Evolutionary conservation across 2,797 vertebrate genomes (phyloP), one percentile per base, ranked within the genome.

Genomic region (Gambelia wislizenii): DNA sequence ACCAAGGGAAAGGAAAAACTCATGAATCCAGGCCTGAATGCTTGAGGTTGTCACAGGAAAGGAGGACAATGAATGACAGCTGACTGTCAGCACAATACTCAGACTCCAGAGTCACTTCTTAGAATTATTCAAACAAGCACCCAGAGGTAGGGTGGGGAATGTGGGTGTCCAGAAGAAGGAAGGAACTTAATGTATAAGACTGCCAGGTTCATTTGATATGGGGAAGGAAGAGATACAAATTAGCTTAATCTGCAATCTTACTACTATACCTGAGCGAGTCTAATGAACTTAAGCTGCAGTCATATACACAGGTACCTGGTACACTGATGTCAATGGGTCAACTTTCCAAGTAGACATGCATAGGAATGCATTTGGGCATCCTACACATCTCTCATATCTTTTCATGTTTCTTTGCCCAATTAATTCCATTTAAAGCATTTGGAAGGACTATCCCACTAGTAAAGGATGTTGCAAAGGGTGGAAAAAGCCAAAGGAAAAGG

Each of bases 1-100:
- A 97, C 96, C 95, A 96, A 97, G 96, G 92, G 92, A 96, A 96
- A 96, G 94, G 94, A 88, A 91, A 92, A 93, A 92, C 95, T 96
- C 96, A 96, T 95, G 96, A 97, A 97, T 96, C 96, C 95, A 94
- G 95, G 93, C 93, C 94, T 97, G 96, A 98, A 97, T 97, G 96
- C 93, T 95, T 93, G 95, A 96, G 92, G 95, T 96, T 96, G 94
- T 97, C 97, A 97, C 97, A 97, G 96, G 96, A 97, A 97, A 97
- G 96, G 95, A 97, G 96, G 95, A 96, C 97, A 96, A 93, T 97
- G 97, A 98, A 96, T 98, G 97, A 98, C 97, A 98, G 97, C 97
- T 98, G 97, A 97, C 97, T 98, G 97, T 98, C 97, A 97, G 86
- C 90, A 96, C 96, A 95, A 95, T 96, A 95, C 93, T 95, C 75